phyloP scores from a whole-genome alignment of 2,888 invertebrate species.

The Sinopyrophorus schimmeli region DNA sequence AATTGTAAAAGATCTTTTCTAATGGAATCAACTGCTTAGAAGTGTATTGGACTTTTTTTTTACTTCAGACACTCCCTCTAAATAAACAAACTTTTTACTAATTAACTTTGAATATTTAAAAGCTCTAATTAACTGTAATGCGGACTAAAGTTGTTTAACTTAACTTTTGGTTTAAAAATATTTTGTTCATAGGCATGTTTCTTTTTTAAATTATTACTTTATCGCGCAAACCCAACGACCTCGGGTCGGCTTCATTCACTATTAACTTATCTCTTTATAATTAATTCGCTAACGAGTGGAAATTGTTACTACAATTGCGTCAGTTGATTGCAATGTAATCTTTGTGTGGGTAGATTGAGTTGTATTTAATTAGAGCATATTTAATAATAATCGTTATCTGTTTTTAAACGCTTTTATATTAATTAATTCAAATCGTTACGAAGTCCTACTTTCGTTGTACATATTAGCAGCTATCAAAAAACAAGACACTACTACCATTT shows the following conservation, averaged over 20 bases:
- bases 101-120: conserved; percentile 26
- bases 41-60: conserved; percentile 15
- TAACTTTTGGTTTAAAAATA: conserved; percentile 12
- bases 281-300: conserved; percentile 47
- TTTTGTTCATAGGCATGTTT: conserved; percentile 6
- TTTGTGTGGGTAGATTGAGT: conserved; percentile 44
- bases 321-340: conserved; percentile 36
- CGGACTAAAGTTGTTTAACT: conserved; percentile 21
- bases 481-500: too few species aligned
- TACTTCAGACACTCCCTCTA: conserved; percentile 20
- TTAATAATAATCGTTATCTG: conserved; percentile 37
- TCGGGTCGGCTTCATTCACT: conserved; percentile 40
- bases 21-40: conserved; percentile 13
- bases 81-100: conserved; percentile 25
- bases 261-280: conserved; percentile 43
- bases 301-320: conserved; percentile 47
- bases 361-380: conserved; percentile 43
- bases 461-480: too few species aligned
- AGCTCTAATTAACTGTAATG: conserved; percentile 25
- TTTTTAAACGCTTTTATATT: conserved; percentile 26
- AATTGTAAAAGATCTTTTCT: too few species aligned
- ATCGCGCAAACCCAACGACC: conserved; percentile 34
- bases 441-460: too few species aligned
- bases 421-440: conserved; percentile 30
- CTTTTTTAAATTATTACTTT: conserved; percentile 27